These are phyloP conservation scores for Sinotaia quadrata DNA, from an alignment of 2,888 invertebrate species.

Conservation along the genomic window DNA sequence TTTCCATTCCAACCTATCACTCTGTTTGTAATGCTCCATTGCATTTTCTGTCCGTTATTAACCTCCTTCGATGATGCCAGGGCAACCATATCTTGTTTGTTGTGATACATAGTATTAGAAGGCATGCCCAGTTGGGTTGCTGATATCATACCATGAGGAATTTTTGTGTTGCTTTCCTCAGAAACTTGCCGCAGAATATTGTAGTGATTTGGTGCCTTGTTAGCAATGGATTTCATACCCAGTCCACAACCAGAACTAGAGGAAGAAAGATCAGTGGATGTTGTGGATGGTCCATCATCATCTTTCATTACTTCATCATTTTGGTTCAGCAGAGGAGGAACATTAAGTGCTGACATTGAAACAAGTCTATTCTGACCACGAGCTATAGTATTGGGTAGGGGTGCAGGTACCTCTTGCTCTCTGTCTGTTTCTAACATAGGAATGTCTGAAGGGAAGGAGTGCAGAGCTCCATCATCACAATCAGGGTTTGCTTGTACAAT, in stretches of 20 bases:
- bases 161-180: slow-evolving; percentile 47
- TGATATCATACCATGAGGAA: slow-evolving; percentile 28
- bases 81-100: neutral
- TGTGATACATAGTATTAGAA: neutral
- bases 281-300: slow-evolving; percentile 32
- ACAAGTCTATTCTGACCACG: slow-evolving; percentile 39
- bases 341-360: slow-evolving; percentile 2
- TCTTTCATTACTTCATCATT: slow-evolving; percentile 31
- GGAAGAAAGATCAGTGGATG: slow-evolving; percentile 28
- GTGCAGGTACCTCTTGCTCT: slow-evolving; percentile 38
- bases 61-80: neutral
- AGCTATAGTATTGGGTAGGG: slow-evolving; percentile 41
- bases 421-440: slow-evolving; percentile 1
- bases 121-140: neutral
- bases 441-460: slow-evolving; percentile 7
- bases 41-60: neutral
- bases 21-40: neutral
- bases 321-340: slow-evolving; percentile 5
- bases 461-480: neutral
- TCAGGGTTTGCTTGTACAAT: slow-evolving; percentile 7
- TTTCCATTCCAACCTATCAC: neutral
- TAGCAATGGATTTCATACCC: neutral
- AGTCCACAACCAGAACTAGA: neutral
- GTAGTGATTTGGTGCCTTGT: neutral
- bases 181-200: slow-evolving; percentile 36